Evolutionary conservation across 2,113 vertebrate genomes (phyloP), one percentile per base, ranked within the genome.

Genomic region (Pogona vitticeps): DNA sequence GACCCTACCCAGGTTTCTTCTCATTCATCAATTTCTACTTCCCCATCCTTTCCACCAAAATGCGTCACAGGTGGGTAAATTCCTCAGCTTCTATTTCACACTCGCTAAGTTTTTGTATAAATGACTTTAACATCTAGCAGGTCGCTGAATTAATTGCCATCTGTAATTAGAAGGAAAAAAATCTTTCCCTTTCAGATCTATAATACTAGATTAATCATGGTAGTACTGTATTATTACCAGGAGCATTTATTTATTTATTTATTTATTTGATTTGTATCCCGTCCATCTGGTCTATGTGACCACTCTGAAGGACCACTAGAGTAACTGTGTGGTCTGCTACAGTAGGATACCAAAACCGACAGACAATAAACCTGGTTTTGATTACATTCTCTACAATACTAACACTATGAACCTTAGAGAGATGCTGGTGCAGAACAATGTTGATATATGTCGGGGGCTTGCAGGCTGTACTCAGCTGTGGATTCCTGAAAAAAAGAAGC

Each of bases 1-100:
- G 38, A 91, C 56, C 83, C 89, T 85, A 33, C 81, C 83, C 85
- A 61, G 33, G 46, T 89, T 33, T 79, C 89, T 86, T 88, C 83
- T 90, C 75, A 88, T 91, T 93, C 84, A 91, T 89, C 58, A 78
- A 31, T 87, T 90, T 90, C 89, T 36, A 87, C 78, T 93, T 90
- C 33, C 56, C 58, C 63, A 61, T 87, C 76, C 84, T 89, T 75
- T 86, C 90, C 86, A 86, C 9, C 23, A 52, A 87, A 90, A 40
- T 79, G 80, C 86, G 56, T 81, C 84, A 88, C 0, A 94, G 80
- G 59, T 68, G 86, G 59, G 59, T 85, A 91, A 88, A 56, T 89
- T 80, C 61, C 59, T 61, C 71, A 88, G 46, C 88, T 86, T 92
- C 61, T 46, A 89, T 93, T 93, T 93, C 92, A 94, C 79, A 80